phyloP scores from a whole-genome alignment of 2,113 vertebrate species.

The Lepidothrix coronata region DNA sequence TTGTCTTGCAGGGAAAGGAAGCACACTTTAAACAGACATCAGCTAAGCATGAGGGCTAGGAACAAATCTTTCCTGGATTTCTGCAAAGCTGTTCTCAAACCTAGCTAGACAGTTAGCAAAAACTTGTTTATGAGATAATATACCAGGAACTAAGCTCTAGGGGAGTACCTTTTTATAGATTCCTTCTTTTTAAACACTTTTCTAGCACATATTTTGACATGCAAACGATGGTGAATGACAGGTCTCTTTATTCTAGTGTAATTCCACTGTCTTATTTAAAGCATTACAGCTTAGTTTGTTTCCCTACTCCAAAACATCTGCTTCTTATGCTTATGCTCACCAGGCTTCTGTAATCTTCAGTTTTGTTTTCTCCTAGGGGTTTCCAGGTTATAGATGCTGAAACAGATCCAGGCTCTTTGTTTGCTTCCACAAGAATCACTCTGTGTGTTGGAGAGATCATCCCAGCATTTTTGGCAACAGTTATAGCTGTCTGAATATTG shows the following conservation, averaged over 20 bases:
- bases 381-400: conserved; percentile 76
- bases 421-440: conserved; percentile 77
- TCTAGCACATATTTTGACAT: not conserved
- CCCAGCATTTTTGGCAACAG: conserved; percentile 77
- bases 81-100: not conserved
- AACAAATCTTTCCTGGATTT: not conserved
- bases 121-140: not conserved
- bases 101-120: not conserved
- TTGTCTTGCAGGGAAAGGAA: not conserved
- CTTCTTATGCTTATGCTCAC: conserved; percentile 26
- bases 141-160: not conserved
- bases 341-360: not conserved
- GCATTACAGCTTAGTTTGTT: not conserved
- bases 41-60: not conserved
- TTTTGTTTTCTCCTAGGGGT: conserved; percentile 56
- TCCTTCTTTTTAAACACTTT: not conserved
- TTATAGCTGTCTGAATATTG: conserved; percentile 82
- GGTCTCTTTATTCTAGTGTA: not conserved
- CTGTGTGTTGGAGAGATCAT: conserved; percentile 71
- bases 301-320: not conserved
- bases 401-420: conserved; percentile 34
- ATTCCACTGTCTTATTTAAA: not conserved
- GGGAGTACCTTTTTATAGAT: not conserved
- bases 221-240: not conserved
- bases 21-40: not conserved